Evolutionary conservation across 2,797 vertebrate species (phyloP), one percentile per base, ranked within the genome.

Genomic region (Pangasius macronema): DNA sequence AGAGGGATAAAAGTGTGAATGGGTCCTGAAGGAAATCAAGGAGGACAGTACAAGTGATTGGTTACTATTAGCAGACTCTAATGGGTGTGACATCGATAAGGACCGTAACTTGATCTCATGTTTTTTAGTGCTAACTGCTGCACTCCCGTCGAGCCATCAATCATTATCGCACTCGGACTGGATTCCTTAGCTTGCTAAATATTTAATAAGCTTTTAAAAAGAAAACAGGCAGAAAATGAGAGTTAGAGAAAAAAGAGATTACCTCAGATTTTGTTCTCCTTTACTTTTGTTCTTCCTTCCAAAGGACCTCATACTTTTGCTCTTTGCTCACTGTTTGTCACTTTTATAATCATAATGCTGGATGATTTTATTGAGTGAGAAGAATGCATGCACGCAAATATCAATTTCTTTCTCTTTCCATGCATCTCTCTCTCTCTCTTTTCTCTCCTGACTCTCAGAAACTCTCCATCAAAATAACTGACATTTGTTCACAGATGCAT

Each of bases 11-110:
- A 85, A 79, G 75, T 76, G 77, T 87, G 89, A 87, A 89, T 65
- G 89, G 81, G 91, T 93, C 93, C 90, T 92, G 90, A 91, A 95
- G 92, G 92, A 95, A 95, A 95, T 94, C 88, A 92, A 92, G 94
- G 89, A 88, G 92, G 95, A 94, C 93, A 91, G 91, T 93, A 90
- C 92, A 93, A 94, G 92, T 93, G 94, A 95, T 94, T 94, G 94
- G 93, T 94, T 96, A 92, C 94, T 95, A 94, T 95, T 93, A 94
- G 95, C 92, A 93, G 95, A 89, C 92, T 87, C 94, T 96, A 97
- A 96, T 96, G 95, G 96, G 95, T 93, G 93, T 94, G 88, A 85
- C 90, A 93, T 95, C 95, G 95, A 96, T 96, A 95, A 95, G 94
- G 92, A 89, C 91, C 90, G 95, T 96, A 96, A 97, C 95, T 92